Percentiles rank a stretch among this genome's conserved stretches.
Evolutionary conservation across 2,797 vertebrate genomes (phyloP).

Genomic region (Aplochiton taeniatus): DNA sequence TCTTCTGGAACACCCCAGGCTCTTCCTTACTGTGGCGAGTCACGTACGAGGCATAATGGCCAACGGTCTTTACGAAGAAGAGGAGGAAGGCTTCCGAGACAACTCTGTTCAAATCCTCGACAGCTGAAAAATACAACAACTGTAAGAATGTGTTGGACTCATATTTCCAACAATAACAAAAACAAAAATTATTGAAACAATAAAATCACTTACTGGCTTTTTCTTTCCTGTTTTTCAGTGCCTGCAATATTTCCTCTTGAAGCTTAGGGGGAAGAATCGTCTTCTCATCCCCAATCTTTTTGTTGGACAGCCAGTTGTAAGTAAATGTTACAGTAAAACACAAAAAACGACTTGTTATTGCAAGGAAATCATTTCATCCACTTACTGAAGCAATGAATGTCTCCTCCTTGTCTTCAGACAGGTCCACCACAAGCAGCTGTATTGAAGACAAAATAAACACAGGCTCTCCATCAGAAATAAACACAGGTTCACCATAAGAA

Average conservation of each 20-base stretch:
- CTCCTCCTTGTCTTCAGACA: slow-evolving; percentile 75
- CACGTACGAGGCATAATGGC: slow-evolving; percentile 83
- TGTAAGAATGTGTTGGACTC: background rate
- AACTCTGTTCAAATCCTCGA: slow-evolving; percentile 84
- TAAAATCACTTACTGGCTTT: slow-evolving; percentile 60
- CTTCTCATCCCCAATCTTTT: slow-evolving; percentile 88
- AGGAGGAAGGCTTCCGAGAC: slow-evolving; percentile 88
- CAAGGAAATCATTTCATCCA: slow-evolving; percentile 10
- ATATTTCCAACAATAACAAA: background rate
- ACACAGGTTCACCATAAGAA: slow-evolving; percentile 86
- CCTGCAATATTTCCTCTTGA: slow-evolving; percentile 78
- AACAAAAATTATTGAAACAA: background rate
- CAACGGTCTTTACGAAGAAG: slow-evolving; percentile 87
- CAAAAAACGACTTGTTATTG: background rate
- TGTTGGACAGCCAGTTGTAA: too few species aligned
- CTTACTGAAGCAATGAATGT: slow-evolving; percentile 83
- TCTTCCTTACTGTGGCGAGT: slow-evolving; percentile 48
- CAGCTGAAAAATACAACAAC: slow-evolving; percentile 59
- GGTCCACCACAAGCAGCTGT: slow-evolving; percentile 87
- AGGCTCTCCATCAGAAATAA: too few species aligned
- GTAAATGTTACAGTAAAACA: background rate
- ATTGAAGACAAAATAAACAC: slow-evolving; percentile 33
- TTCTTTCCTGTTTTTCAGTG: slow-evolving; percentile 64
- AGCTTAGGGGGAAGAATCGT: slow-evolving; percentile 88
- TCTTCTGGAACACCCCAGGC: slow-evolving; percentile 77